Evolutionary conservation across 2,888 invertebrate genomes (phyloP), one percentile per base, ranked within the genome.

Genomic region (Drosophila pseudotakahashii): DNA sequence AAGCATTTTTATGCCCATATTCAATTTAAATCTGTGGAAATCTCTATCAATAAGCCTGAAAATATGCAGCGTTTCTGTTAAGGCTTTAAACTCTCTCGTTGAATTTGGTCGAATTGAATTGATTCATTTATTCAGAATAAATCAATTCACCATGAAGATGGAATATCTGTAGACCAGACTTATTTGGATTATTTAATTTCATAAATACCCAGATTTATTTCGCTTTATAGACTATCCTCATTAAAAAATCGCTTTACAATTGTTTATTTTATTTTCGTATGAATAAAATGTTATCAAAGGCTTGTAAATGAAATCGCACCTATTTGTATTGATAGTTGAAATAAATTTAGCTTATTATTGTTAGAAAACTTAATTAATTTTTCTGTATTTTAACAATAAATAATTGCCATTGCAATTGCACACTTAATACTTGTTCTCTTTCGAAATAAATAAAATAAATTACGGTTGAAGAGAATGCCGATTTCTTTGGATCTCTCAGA

Each of bases 381-480:
- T 39, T 37, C 30, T 42, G 3, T 52, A 32, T n/a, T 34, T 34
- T 39, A 42, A 63, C 76, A 84, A 81, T 81, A 84, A 81, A 81
- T 84, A 72, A 76, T 54, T 64, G 64, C 23, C 34, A 9, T 19
- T 77, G 61, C 52, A 59, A 23, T 36, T 72, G 66, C 54, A 63
- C 63, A n/a, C 19, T 19, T 68, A 60, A 69, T 69, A 61, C 63
- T 71, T 16, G 26, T 11, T 47, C 10, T 63, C 16, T 45, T 34
- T 63, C 45, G 32, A 66, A 66, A 66, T 66, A 66, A 63, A 66
- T 66, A 66, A 39, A 39, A 63, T 64, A 36, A 41, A 41, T 36
- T 53, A 53, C 7, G 45, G 26, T 32, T 44, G 19, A 30, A 50
- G 16, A 63, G 16, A 63, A 51, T 36, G 47, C 58, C 58, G 57